Base-by-base conservation (phyloP, 2,888 invertebrate genomes). In the Lamellibrachia columna region DNA sequence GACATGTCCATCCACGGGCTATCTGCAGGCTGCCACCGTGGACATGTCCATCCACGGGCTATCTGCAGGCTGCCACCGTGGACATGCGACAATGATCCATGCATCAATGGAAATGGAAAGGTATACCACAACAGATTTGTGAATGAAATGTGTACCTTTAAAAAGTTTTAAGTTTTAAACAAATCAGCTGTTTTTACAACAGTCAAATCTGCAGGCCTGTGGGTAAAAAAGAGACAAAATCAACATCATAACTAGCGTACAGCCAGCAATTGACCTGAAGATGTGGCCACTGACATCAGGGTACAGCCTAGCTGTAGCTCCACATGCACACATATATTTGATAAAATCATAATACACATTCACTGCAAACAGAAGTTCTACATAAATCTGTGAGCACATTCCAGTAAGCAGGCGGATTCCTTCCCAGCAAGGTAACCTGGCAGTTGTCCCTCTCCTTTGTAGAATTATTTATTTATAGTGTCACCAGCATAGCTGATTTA, bases 321-420 rank as follows among this genome's bases (percentile, higher is more conserved):
- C 75, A 75, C 22, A 75, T 3, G 22, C 3, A n/a, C 75, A 75
- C 75, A 75, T 75, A 75, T 6, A 75, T 75, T 15, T 75, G 75
- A n/a, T 75, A 75, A 40, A 55, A 75, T 75, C 75, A 75, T 75
- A 75, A 75, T n/a, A 75, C 15, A 22, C 75, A 75, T 22, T 75
- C 4, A 6, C 15, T 75, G 75, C 75, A 75, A 75, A 11, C 75
- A 75, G 75, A 75, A 75, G 40, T 40, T 40, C 75, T 75, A 75
- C 75, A 75, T 75, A 75, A 75, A 75, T 75, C 75, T 75, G 75
- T 75, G 75, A 40, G 40, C 75, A 75, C 75, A 75, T 75, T 75
- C 75, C 75, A 75, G 75, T 75, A 75, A 75, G 75, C 22, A 6
- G 75, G 75, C 40, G 75, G 3, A 55, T 75, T 75, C 75, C n/a